These are phyloP conservation scores for Mystacides longicornis DNA, from an alignment of 2,888 invertebrate species.

Conservation along the genomic window DNA sequence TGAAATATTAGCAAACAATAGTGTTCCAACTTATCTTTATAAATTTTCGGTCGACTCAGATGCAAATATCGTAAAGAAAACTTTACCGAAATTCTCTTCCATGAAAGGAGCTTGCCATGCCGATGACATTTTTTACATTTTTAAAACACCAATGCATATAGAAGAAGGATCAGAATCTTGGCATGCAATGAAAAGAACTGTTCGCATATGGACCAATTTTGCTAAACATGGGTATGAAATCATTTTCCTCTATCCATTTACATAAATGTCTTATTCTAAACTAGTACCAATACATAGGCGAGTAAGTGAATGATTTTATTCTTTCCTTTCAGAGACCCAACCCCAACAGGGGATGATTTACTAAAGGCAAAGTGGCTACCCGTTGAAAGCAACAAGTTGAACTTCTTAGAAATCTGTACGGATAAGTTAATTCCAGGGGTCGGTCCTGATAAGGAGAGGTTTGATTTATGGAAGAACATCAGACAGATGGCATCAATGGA, in stretches of 20 bases:
- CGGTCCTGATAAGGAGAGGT: slow-evolving; percentile 13
- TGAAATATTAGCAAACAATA: neutral
- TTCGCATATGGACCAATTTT: slow-evolving; percentile 27
- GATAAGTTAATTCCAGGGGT: slow-evolving; percentile 7
- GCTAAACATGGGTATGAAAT: slow-evolving; percentile 25
- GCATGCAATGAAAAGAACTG: slow-evolving; percentile 16
- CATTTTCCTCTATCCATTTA: neutral
- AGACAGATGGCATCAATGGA: neutral
- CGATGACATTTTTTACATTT: slow-evolving; percentile 23
- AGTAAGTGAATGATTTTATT: too few relatives aligned
- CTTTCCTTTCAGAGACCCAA: slow-evolving; percentile 21
- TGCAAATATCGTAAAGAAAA: slow-evolving; percentile 14
- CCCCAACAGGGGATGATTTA: slow-evolving; percentile 14
- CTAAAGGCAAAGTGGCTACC: slow-evolving; percentile 19
- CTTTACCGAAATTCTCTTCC: neutral
- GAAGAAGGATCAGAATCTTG: slow-evolving; percentile 10
- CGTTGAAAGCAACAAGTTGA: slow-evolving; percentile 7
- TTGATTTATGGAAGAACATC: neutral
- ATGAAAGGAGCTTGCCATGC: slow-evolving; percentile 19
- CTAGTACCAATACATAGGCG: neutral
- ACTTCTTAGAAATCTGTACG: slow-evolving; percentile 19
- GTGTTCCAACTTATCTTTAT: slow-evolving; percentile 17
- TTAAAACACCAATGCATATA: slow-evolving; percentile 18
- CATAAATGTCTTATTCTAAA: neutral
- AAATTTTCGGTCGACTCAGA: slow-evolving; percentile 19